Evolutionary conservation across 2,888 invertebrate genomes (phyloP).

Genomic region (Heteromurus nitidus): DNA sequence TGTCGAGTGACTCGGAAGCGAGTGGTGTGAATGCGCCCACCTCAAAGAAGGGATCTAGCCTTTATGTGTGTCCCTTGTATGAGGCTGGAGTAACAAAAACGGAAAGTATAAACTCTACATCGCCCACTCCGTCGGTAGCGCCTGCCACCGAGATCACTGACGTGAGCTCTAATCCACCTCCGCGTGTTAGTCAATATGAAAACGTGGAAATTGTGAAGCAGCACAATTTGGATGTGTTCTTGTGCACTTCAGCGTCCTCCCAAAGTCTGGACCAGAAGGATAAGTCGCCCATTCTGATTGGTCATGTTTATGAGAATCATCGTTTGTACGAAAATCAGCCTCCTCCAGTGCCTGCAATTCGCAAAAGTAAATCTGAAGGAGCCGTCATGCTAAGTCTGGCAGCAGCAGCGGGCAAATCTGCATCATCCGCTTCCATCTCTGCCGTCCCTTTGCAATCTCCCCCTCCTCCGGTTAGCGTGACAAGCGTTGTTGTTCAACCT

Average conservation of each 20-base stretch:
- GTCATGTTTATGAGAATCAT: constrained; percentile 70
- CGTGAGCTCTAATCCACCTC: constrained; percentile 27
- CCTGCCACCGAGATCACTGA: constrained; percentile 40
- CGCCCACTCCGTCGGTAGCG: constrained; percentile 10
- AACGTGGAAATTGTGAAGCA: constrained; percentile 53
- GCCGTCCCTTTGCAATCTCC: too few species aligned
- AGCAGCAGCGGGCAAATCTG: not conserved
- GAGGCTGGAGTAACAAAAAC: constrained; percentile 68
- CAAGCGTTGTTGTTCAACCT: constrained; percentile 33
- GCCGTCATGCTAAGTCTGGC: constrained; percentile 19
- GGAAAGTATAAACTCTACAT: constrained; percentile 36
- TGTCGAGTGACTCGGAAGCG: constrained; percentile 36
- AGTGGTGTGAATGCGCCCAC: not conserved
- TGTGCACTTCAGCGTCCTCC: constrained; percentile 40
- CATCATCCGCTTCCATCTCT: not conserved
- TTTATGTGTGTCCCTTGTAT: constrained; percentile 72
- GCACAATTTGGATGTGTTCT: constrained; percentile 42
- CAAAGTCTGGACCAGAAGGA: constrained; percentile 31
- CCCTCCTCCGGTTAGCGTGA: too few species aligned
- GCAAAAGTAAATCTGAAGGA: constrained; percentile 51
- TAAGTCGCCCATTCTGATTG: not conserved
- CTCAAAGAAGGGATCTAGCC: constrained; percentile 37
- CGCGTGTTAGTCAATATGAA: constrained; percentile 57
- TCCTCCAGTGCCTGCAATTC: constrained; percentile 37
- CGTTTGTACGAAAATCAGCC: constrained; percentile 70